phyloP scores from a whole-genome alignment of 2,888 invertebrate genomes.

The Dasypogon diadema region DNA sequence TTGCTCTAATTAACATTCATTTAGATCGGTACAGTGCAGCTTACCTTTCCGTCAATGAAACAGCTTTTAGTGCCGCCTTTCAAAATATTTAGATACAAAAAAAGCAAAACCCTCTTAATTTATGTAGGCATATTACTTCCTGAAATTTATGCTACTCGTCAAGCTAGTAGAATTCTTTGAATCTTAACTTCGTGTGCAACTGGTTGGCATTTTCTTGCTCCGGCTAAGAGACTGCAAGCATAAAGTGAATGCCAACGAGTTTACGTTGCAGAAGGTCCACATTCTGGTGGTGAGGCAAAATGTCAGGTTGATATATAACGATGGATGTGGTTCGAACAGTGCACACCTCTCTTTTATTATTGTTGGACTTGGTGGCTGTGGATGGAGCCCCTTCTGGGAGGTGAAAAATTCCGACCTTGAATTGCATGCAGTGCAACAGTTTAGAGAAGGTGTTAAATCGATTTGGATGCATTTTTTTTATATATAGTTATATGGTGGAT shows the following conservation, averaged over 20 bases:
- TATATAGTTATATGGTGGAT: background rate
- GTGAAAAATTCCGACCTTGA: conserved; percentile 36
- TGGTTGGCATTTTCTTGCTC: background rate
- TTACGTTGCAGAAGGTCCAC: conserved; percentile 28
- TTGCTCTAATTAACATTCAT: too few relatives aligned
- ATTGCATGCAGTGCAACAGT: conserved; percentile 1
- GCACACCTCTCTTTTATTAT: background rate
- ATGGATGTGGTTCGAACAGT: background rate
- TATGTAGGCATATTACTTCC: conserved; percentile 42
- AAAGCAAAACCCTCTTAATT: conserved; percentile 2
- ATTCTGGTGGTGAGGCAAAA: conserved; percentile 27
- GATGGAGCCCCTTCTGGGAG: background rate
- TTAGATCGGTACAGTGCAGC: too few relatives aligned
- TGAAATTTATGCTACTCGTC: conserved; percentile 28
- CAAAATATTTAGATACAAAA: background rate
- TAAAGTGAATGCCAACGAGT: conserved; percentile 31
- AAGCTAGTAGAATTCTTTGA: conserved; percentile 3
- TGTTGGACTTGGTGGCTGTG: background rate
- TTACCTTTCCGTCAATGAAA: background rate
- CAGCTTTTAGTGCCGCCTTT: background rate
- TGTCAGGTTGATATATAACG: conserved; percentile 33
- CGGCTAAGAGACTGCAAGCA: background rate
- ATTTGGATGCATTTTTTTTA: background rate
- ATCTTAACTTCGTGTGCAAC: background rate
- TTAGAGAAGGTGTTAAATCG: conserved; percentile 18